Conservation (phyloP, 2,888 invertebrate genomes). For the Laspeyria flexula region DNA sequence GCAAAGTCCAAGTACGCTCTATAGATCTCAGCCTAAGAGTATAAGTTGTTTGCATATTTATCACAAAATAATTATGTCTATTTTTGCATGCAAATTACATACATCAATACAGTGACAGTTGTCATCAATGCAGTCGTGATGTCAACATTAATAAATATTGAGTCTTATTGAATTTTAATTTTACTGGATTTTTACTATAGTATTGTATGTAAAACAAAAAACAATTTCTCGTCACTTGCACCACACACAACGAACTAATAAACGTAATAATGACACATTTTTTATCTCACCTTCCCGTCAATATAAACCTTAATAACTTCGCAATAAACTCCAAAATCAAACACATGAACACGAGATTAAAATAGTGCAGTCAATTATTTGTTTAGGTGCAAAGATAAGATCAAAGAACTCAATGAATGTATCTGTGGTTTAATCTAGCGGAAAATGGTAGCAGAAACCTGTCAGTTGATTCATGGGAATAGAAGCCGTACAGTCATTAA, state of each 20-base stretch:
- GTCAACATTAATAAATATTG: too few relatives aligned
- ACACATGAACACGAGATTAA: neutral
- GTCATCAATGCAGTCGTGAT: too few relatives aligned
- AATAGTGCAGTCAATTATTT: slow-evolving; percentile 48
- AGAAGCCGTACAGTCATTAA: slow-evolving; percentile 18
- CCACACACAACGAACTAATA: slow-evolving; percentile 34
- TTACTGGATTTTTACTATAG: too few relatives aligned
- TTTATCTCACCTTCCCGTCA: slow-evolving; percentile 13
- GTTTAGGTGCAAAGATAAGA: slow-evolving; percentile 75
- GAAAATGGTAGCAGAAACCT: slow-evolving; percentile 60
- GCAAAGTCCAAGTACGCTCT: too few relatives aligned
- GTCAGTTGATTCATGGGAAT: slow-evolving; percentile 25
- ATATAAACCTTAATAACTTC: neutral
- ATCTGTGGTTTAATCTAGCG: slow-evolving; percentile 56
- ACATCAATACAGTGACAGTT: too few relatives aligned
- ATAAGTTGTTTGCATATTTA: too few relatives aligned
- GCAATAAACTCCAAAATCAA: slow-evolving; percentile 1
- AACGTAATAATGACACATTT: slow-evolving; percentile 34
- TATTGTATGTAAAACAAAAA: too few relatives aligned
- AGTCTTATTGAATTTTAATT: too few relatives aligned
- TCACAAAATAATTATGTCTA: too few relatives aligned
- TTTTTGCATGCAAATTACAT: too few relatives aligned
- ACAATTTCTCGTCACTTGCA: slow-evolving; percentile 15
- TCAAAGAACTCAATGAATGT: slow-evolving; percentile 46
- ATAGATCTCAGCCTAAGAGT: too few relatives aligned